Base-by-base conservation (phyloP, 1,140 invertebrate genomes). In the Zaprionus inermis region DNA sequence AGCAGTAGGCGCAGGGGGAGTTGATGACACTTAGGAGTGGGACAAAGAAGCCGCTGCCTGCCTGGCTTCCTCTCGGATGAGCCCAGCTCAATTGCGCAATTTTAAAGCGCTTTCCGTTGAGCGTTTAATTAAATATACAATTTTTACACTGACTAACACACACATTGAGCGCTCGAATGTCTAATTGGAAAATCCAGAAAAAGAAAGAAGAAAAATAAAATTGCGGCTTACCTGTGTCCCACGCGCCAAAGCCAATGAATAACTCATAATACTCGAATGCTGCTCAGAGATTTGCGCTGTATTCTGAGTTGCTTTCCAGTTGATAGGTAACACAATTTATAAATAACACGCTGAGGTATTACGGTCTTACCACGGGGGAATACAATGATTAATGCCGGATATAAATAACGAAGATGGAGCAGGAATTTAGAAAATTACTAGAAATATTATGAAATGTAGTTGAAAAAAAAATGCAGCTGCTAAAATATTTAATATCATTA, bases 101-200 rank as follows among this genome's bases (percentile, higher is more conserved):
- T 76, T 85, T 57, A 71, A 74, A 84, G 77, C 81, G 67, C 28
- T 76, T 38, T 73, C 57, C 66, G 38, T 78, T 72, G 52, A 51
- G 66, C 69, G 65, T 78, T 82, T 88, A 79, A 83, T 81, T 58
- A 88, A 86, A 88, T 82, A 76, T 52, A 67, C 78, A 85, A 78
- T 67, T 22, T 22, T 67, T 49, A 78, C 80, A 72, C 67, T 51
- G 30, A 30, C 38, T 52, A 71, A 61, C 70, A 61, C n/a, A n/a
- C 20, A 46, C 58, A 82, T 24, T 30, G 14, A 65, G 60, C 34
- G 5, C 61, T 51, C n/a, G n/a, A 66, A 56, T 46, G 41, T 56
- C 46, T 24, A 46, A 55, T 52, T 57, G 7, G 38, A 82, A 76
- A 83, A 59, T 76, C 22, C 16, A 46, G 22, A 63, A 57, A 56